Base-by-base conservation (phyloP, 2,797 vertebrate species). In the Gallinago stenura region DNA sequence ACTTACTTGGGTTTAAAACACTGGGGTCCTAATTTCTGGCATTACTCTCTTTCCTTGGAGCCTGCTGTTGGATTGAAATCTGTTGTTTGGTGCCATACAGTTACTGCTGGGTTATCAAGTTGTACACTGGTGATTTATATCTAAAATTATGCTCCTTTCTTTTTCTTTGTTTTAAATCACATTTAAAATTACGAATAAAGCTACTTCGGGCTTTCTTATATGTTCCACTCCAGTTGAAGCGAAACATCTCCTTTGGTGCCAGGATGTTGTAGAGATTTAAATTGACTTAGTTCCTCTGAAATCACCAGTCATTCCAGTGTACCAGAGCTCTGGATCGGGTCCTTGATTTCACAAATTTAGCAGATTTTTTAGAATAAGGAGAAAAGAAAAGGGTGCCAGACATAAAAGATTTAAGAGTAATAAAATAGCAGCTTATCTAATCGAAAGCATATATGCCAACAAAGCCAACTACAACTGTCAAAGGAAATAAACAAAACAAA, bases 91-190 rank as follows among this genome's bases (percentile, higher is more conserved):
- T 78, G 91, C 86, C 90, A 80, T 86, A 16, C 68, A 90, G 91
- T 70, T 80, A 88, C 83, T 85, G 80, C 88, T 84, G 84, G 41
- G 77, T 92, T 96, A 94, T 93, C 94, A 93, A 96, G 88, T 82
- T 79, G 83, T 77, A 86, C 1, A 16, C 89, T 93, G 76, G 88
- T 96, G 89, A 90, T 97, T 97, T 57, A 22, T 92, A 93, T 95
- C 95, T 97, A 96, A 97, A 97, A 97, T 97, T 95, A 93, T 73
- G 73, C 68, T 77, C 60, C 65, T 88, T 89, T 80, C n/a, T 86
- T 80, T 90, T 70, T 24, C 69, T 86, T 94, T 96, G 82, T 91
- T 95, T 95, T 71, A 90, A 90, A 69, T 96, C 43, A 54, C 77
- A 86, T 75, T 76, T 91, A 96, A 97, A 97, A n/a, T 35, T 69